phyloP scores from a whole-genome alignment of 1,140 invertebrate genomes.

The Anagrus nilaparvatae region DNA sequence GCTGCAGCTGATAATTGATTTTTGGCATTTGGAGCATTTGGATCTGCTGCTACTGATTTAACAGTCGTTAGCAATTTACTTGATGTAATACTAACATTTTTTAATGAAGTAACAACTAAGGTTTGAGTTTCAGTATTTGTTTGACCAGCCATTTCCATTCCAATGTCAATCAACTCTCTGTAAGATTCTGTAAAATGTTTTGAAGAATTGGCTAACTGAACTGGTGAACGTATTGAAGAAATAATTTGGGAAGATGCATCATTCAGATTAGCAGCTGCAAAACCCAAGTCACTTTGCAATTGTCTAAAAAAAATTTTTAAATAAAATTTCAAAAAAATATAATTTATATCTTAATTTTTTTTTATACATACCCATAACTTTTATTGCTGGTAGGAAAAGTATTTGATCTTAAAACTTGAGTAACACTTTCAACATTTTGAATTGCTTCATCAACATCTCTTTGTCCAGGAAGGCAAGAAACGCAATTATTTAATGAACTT shows the following conservation, averaged over 20 bases:
- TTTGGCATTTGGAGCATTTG: slow-evolving; percentile 79
- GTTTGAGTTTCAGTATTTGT: slow-evolving; percentile 57
- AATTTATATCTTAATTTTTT: neutral
- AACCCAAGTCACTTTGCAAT: slow-evolving; percentile 74
- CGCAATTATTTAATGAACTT: slow-evolving; percentile 50
- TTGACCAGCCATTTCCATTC: slow-evolving; percentile 75
- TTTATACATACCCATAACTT: slow-evolving; percentile 51
- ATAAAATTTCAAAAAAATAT: neutral
- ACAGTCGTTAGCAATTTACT: slow-evolving; percentile 78
- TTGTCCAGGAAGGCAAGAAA: slow-evolving; percentile 80
- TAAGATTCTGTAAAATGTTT: slow-evolving; percentile 72
- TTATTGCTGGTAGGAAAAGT: slow-evolving; percentile 63
- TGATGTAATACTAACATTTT: slow-evolving; percentile 78
- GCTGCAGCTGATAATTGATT: slow-evolving; percentile 81
- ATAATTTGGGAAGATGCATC: slow-evolving; percentile 72
- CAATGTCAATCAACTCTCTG: slow-evolving; percentile 60
- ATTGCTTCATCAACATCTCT: slow-evolving; percentile 82
- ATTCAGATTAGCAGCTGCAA: slow-evolving; percentile 72
- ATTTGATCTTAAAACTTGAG: slow-evolving; percentile 58
- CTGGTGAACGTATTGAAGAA: slow-evolving; percentile 53
- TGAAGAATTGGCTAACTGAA: slow-evolving; percentile 61
- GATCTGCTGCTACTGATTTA: slow-evolving; percentile 81
- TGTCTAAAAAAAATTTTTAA: slow-evolving; percentile 43
- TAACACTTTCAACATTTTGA: slow-evolving; percentile 65
- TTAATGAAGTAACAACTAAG: slow-evolving; percentile 76